A percentile compares a stretch with the other conserved stretches of the same genome.
Evolutionary conservation across 2,797 vertebrate genomes (phyloP).

Genomic region (Poeciliopsis gracilis): DNA sequence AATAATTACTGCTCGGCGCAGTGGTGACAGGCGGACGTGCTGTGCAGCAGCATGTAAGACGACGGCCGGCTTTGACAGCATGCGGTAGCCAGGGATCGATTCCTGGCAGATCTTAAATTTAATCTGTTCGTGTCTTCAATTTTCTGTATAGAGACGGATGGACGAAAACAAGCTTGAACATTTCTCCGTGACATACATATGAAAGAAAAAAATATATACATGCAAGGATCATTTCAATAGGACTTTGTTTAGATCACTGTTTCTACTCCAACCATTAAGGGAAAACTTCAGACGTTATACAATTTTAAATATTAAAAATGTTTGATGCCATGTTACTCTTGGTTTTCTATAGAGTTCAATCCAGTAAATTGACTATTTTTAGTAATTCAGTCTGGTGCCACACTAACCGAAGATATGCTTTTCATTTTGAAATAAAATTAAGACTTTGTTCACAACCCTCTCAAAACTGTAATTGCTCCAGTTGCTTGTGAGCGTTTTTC

Average conservation of each 20-base stretch:
- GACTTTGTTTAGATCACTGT: not conserved
- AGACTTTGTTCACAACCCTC: not conserved
- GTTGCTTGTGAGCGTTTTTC: not conserved
- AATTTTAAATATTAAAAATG: not conserved
- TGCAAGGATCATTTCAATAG: not conserved
- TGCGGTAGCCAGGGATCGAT: constrained; percentile 54
- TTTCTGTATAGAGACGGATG: constrained; percentile 5
- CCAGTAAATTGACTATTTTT: too few relatives aligned
- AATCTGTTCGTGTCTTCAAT: constrained; percentile 23
- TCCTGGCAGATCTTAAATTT: constrained; percentile 46
- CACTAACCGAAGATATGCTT: too few relatives aligned
- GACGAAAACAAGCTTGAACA: constrained; percentile 12
- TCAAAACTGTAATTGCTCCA: too few relatives aligned
- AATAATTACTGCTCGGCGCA: constrained; percentile 55
- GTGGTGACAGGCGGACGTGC: constrained; percentile 53
- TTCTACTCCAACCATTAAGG: not conserved
- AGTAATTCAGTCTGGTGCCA: too few relatives aligned
- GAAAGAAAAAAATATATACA: not conserved
- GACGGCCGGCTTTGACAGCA: constrained; percentile 56
- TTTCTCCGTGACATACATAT: not conserved
- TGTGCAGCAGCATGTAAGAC: constrained; percentile 59
- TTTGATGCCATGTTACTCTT: not conserved
- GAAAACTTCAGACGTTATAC: not conserved
- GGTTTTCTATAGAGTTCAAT: too few relatives aligned
- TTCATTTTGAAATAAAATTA: not conserved